These are phyloP conservation scores for Scalopus aquaticus DNA, from an alignment of 2,113 vertebrate genomes.

Conservation along the genomic window DNA sequence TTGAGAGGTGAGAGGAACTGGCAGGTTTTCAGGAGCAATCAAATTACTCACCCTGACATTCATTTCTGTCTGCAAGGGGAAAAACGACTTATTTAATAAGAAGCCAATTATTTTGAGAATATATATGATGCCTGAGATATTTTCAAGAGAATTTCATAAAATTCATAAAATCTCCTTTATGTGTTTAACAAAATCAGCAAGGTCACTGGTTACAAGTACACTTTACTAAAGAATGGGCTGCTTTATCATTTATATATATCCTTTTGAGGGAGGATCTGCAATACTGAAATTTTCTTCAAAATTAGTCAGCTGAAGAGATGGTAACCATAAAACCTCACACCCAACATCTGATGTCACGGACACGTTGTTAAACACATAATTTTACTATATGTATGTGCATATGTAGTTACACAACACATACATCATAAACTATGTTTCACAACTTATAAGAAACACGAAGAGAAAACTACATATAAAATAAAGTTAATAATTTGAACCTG, in stretches of 20 bases:
- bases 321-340: neutral
- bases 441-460: neutral
- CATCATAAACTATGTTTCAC: neutral
- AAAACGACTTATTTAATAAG: neutral
- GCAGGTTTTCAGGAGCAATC: neutral
- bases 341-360: neutral
- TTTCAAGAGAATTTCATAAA: neutral
- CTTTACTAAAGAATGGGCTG: neutral
- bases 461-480: neutral
- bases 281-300: slow-evolving; percentile 7
- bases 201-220: neutral
- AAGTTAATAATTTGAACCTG: neutral
- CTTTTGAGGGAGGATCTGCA: neutral
- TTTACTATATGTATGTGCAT: neutral
- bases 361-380: neutral
- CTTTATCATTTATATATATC: neutral
- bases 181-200: neutral
- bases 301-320: neutral
- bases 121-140: neutral
- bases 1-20: neutral
- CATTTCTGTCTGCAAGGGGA: neutral
- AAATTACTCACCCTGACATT: neutral
- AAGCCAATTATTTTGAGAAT: neutral
- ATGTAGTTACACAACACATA: neutral
- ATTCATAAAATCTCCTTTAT: slow-evolving; percentile 34